Evolutionary conservation across 2,888 invertebrate genomes (phyloP), one percentile per base, ranked within the genome.

Genomic region (Drosophila yooni): DNA sequence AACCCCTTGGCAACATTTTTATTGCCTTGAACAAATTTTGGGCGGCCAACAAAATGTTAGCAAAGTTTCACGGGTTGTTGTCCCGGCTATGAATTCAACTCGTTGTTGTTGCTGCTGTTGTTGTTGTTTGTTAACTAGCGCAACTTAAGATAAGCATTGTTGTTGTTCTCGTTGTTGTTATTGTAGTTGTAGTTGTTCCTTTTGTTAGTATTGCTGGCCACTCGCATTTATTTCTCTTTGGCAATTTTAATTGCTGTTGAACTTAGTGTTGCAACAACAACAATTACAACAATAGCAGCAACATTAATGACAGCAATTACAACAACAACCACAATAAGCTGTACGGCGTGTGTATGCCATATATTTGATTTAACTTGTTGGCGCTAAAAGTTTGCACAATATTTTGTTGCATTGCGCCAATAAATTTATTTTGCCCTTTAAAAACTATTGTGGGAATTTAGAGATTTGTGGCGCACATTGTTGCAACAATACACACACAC

Each of bases 341-440:
- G 6, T 29, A 43, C 18, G n/a, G 51, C 61, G 70, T 73, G 83
- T 73, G 85, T 78, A 59, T 72, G 88, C 89, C 70, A 85, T 85
- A 80, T 90, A 85, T 85, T 90, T 90, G 90, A 90, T 90, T 90
- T 85, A 88, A 85, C 87, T 85, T 85, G 90, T 88, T 85, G 73
- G 90, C 77, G 65, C 69, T 60, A 67, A 76, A 80, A 82, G 69
- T 80, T 80, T 74, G 29, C 80, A 75, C 71, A 70, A 70, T 78
- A 74, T 72, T 76, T 81, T 88, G 70, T 84, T 76, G 88, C 63
- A 78, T 75, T 73, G 78, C 70, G 72, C 71, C 83, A 79, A 87
- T 87, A 87, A 89, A 89, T 84, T 90, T 80, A 65, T 72, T 86
- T 86, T 59, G 36, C 82, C 79, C 81, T 90, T 83, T 77, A 70